Base-by-base conservation (phyloP, 2,797 vertebrate species). In the Hephaestus fuliginosus region DNA sequence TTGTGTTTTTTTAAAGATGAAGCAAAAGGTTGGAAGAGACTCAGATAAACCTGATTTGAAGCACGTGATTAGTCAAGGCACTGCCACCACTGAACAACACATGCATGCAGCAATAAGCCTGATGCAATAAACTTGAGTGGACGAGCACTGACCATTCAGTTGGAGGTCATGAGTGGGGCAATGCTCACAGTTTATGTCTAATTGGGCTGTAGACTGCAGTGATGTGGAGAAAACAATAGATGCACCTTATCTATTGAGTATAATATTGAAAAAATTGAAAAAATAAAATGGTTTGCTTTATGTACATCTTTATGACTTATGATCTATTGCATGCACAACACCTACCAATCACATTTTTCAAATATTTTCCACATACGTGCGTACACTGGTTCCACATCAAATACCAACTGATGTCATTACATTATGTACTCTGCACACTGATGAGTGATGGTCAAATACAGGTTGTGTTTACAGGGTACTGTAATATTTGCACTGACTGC, bases 401-500 rank as follows among this genome's bases (percentile, higher is more conserved):
- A 86, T 58, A 86, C 6, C 62, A 86, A 81, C 10, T 81, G 81
- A 91, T 91, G 79, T 78, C 77, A 84, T 71, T 43, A 82, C 65
- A 76, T 72, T 25, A 66, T 83, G 82, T 76, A 62, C 71, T 67
- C 49, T 83, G 64, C 46, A 18, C 66, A 12, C 65, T 71, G 84
- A 84, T 90, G 86, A 86, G 48, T 36, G 69, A 51, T 81, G 63
- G 78, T 77, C 75, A 90, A 84, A 91, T 71, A 83, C 76, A 72
- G 28, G 18, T 57, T 61, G 70, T 76, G 66, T 90, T 91, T 85
- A 70, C 90, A 89, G 25, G 76, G 30, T 41, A 55, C 66, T 93
- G 91, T 79, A 63, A 93, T 92, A 76, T 92, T 92, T 92, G 70
- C 84, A 74, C 85, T 87, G 73, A 75, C 77, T 79, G 71, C 73